Evolutionary conservation across 2,797 vertebrate species (phyloP).

Genomic region (Carapus acus): DNA sequence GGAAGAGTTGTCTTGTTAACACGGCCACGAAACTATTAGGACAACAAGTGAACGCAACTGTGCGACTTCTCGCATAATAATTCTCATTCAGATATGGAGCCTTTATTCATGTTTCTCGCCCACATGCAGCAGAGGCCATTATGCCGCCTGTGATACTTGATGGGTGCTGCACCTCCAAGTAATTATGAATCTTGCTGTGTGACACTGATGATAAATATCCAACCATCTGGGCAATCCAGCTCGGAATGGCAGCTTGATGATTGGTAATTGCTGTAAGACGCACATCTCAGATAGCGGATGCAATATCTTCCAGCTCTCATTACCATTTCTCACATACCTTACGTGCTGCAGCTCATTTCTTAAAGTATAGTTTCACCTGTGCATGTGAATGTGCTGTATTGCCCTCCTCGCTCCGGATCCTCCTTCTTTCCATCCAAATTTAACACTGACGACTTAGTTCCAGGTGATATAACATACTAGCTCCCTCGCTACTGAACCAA

Average conservation of each 20-base stretch:
- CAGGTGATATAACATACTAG: slow-evolving; percentile 43
- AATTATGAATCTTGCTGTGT: slow-evolving; percentile 11
- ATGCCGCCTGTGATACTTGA: background rate
- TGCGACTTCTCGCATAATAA: too few species aligned
- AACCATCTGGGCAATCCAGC: slow-evolving; percentile 18
- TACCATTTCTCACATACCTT: slow-evolving; percentile 1
- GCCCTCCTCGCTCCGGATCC: slow-evolving; percentile 13
- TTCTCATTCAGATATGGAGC: too few species aligned
- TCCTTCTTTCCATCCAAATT: slow-evolving; percentile 29
- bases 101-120: background rate
- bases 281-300: slow-evolving; percentile 11
- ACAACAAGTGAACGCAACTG: too few species aligned
- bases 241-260: slow-evolving; percentile 18
- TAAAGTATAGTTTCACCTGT: too few species aligned
- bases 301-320: slow-evolving; percentile 7
- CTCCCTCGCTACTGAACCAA: slow-evolving; percentile 17
- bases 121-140: background rate
- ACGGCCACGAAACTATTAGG: too few species aligned
- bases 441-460: slow-evolving; percentile 36
- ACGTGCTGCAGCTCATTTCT: background rate
- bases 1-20: too few species aligned
- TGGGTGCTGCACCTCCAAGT: slow-evolving; percentile 15
- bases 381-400: slow-evolving; percentile 4
- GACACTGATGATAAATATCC: slow-evolving; percentile 14
- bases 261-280: slow-evolving; percentile 29